phyloP scores from a whole-genome alignment of 2,113 vertebrate genomes.

The Plestiodon gilberti region DNA sequence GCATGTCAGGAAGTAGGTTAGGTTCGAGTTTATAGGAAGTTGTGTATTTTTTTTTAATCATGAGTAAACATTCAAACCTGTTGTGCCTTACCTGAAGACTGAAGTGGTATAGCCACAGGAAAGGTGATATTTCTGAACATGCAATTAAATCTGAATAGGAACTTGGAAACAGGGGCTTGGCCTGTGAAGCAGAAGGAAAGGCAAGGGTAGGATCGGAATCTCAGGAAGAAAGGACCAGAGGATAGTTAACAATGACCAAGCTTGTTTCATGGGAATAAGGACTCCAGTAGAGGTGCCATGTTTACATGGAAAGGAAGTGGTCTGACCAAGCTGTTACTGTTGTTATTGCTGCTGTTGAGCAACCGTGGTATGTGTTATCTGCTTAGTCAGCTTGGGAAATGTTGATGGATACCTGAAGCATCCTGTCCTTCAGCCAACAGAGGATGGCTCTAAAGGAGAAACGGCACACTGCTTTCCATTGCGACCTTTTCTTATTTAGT shows the following conservation, averaged over 20 bases:
- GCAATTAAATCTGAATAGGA: no score
- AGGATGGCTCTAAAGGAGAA: slow-evolving; percentile 23
- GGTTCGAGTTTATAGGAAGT: not conserved
- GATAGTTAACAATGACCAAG: not conserved
- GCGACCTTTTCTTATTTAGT: slow-evolving; percentile 63
- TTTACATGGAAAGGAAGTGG: not conserved
- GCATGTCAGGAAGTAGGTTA: not conserved
- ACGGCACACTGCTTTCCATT: slow-evolving; percentile 47
- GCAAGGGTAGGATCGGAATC: not conserved
- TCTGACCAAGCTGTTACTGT: not conserved
- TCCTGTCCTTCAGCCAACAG: not conserved
- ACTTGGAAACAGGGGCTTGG: no score
- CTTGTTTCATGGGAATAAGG: not conserved
- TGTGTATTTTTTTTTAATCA: no score
- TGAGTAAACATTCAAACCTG: not conserved
- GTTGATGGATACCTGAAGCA: not conserved
- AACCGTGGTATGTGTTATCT: not conserved
- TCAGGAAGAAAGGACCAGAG: no score
- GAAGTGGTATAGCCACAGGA: slow-evolving; percentile 9
- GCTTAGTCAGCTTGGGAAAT: not conserved
- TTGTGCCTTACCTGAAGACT: not conserved
- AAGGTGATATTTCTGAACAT: no score
- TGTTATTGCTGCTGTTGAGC: not conserved
- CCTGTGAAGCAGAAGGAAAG: no score
- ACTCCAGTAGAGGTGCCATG: not conserved